phyloP scores from a whole-genome alignment of 2,888 invertebrate species.

The Polydrusus tereticollis region DNA sequence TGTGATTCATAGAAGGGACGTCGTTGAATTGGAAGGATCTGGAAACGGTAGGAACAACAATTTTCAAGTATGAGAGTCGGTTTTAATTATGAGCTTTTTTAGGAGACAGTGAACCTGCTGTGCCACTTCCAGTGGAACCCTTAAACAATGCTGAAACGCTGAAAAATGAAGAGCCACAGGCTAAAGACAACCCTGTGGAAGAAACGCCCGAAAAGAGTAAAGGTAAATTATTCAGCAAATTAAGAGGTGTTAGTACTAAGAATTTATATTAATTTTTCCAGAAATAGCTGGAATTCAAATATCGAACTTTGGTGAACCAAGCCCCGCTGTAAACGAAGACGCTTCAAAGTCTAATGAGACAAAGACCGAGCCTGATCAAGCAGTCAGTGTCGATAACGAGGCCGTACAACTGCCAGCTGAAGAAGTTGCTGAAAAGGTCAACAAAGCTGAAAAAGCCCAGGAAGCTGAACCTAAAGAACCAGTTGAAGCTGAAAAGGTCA shows the following conservation, averaged over 20 bases:
- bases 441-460: too few species aligned
- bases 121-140: background rate
- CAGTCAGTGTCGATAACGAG: background rate
- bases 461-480: too few species aligned
- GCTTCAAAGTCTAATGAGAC: slow-evolving; percentile 34
- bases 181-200: background rate
- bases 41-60: slow-evolving; percentile 47
- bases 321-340: slow-evolving; percentile 12
- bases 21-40: slow-evolving; percentile 48
- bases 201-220: background rate
- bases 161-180: background rate
- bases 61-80: background rate
- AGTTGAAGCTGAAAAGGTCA: too few species aligned
- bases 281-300: background rate
- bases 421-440: background rate
- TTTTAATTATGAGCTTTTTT: background rate
- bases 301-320: background rate
- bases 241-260: too few species aligned
- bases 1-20: slow-evolving; percentile 46
- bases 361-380: background rate
- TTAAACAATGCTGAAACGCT: background rate
- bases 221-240: background rate
- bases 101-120: background rate
- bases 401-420: too few species aligned
- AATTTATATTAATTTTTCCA: too few species aligned